These are phyloP conservation scores for Taxidea taxus DNA, from an alignment of 2,113 vertebrate species.

Conservation along the genomic window DNA sequence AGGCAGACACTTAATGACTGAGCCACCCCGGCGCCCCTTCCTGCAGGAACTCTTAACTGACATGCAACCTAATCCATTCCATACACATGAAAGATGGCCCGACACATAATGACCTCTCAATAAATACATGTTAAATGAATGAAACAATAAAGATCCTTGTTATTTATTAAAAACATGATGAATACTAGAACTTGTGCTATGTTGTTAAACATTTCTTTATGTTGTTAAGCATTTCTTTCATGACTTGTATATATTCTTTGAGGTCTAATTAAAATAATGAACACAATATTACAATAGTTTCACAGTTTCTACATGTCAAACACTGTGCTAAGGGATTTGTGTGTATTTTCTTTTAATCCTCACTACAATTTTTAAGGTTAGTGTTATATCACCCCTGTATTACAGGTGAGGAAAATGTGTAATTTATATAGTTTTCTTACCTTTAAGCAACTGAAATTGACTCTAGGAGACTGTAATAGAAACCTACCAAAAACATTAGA, in stretches of 20 bases:
- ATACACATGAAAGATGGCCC: background rate
- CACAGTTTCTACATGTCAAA: background rate
- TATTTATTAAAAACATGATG: background rate
- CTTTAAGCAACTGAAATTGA: background rate
- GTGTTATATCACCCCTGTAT: background rate
- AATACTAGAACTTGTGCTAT: background rate
- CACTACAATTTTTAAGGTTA: background rate
- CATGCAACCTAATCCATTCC: background rate
- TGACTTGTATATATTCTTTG: background rate
- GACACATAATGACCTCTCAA: background rate
- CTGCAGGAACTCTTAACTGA: background rate
- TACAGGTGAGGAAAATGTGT: background rate
- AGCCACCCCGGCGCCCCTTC: background rate
- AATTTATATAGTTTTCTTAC: background rate
- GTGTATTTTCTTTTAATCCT: background rate
- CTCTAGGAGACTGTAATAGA: background rate
- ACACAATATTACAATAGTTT: background rate
- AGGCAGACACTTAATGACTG: background rate
- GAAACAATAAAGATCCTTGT: background rate
- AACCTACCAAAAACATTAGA: background rate
- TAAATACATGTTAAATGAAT: background rate
- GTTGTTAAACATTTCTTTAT: background rate
- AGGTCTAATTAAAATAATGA: background rate
- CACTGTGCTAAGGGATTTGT: background rate
- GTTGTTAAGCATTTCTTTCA: background rate